These are phyloP conservation scores for Andrena haemorrhoa DNA, from an alignment of 2,888 invertebrate species.

Conservation along the genomic window DNA sequence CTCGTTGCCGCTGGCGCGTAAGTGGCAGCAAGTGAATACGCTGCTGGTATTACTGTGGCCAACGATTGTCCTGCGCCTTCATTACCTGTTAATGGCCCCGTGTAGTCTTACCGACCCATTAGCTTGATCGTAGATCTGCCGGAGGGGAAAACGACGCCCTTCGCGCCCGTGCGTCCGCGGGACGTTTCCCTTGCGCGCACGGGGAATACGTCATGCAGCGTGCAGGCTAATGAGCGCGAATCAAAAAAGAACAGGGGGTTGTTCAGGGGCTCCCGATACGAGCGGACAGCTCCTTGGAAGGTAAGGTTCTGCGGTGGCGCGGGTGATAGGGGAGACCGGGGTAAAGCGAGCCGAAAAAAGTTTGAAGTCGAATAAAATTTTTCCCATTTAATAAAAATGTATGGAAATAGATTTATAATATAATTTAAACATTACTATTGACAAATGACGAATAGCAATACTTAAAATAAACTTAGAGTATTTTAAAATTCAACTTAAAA, in stretches of 20 bases:
- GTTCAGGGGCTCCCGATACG: background rate
- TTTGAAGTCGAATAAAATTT: too few species aligned
- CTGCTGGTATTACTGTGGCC: constrained; percentile 49
- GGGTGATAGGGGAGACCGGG: too few species aligned
- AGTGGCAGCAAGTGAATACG: constrained; percentile 59
- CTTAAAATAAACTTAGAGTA: too few species aligned
- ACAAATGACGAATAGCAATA: too few species aligned
- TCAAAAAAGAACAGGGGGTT: background rate
- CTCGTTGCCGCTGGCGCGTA: constrained; percentile 35
- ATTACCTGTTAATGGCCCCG: constrained; percentile 59
- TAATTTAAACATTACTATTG: too few species aligned
- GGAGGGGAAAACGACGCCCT: constrained; percentile 1
- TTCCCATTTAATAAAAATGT: too few species aligned
- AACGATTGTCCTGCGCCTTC: constrained; percentile 59
- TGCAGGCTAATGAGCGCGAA: constrained; percentile 24
- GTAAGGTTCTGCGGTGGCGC: too few species aligned
- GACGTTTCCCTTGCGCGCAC: background rate
- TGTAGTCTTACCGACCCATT: constrained; percentile 59
- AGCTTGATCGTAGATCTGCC: constrained; percentile 34
- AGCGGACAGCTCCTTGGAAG: too few species aligned
- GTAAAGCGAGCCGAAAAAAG: too few species aligned
- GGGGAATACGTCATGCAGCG: background rate
- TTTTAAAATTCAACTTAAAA: too few species aligned
- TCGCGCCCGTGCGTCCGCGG: background rate
- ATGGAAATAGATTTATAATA: too few species aligned